phyloP scores from a whole-genome alignment of 2,888 invertebrate genomes.

The Lasioglossum marginatum region DNA sequence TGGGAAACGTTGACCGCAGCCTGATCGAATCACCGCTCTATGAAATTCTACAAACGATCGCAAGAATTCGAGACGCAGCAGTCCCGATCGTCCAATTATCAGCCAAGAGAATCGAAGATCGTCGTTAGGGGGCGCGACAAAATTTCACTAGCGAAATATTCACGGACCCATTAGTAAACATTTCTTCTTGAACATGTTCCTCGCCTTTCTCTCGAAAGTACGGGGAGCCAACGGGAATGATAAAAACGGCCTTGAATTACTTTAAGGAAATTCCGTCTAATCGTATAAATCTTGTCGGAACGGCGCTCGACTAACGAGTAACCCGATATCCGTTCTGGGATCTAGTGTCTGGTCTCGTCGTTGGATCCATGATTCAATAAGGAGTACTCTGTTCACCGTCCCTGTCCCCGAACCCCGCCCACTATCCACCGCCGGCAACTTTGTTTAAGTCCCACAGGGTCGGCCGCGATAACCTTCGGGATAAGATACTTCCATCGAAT shows the following conservation, averaged over 20 bases:
- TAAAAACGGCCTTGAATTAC: slow-evolving; percentile 44
- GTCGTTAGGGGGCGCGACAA: background rate
- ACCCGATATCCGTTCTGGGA: slow-evolving; percentile 74
- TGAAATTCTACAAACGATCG: slow-evolving; percentile 10
- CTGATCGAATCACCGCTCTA: background rate
- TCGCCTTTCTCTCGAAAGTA: background rate
- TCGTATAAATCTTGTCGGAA: slow-evolving; percentile 74
- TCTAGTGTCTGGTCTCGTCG: slow-evolving; percentile 73
- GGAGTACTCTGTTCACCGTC: slow-evolving; percentile 56
- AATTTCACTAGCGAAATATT: background rate
- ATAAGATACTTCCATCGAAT: slow-evolving; percentile 73
- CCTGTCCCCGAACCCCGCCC: slow-evolving; percentile 36
- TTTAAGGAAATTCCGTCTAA: slow-evolving; percentile 70
- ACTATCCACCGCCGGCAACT: slow-evolving; percentile 60
- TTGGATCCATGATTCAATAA: slow-evolving; percentile 78
- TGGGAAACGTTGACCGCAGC: background rate
- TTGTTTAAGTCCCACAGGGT: slow-evolving; percentile 77
- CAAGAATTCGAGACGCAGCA: background rate
- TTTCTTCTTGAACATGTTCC: slow-evolving; percentile 1
- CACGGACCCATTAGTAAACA: slow-evolving; percentile 23
- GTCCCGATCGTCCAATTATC: slow-evolving; percentile 2
- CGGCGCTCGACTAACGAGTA: slow-evolving; percentile 71
- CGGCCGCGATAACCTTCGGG: slow-evolving; percentile 75
- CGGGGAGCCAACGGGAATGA: background rate
- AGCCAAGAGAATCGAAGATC: background rate